Evolutionary conservation across 2,888 invertebrate genomes (phyloP).

Genomic region (Steinernema scapterisci): DNA sequence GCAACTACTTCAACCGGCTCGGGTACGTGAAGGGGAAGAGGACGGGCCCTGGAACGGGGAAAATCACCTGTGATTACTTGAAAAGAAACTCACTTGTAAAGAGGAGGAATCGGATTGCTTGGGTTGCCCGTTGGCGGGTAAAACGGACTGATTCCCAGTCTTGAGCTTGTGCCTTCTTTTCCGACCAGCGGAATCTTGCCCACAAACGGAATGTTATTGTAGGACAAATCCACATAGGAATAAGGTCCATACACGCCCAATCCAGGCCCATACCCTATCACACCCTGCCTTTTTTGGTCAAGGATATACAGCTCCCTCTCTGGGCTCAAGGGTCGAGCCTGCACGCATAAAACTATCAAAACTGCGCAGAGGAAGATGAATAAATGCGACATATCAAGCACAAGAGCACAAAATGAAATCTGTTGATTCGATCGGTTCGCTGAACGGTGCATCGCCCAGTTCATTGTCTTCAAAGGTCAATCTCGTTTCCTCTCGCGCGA

Average conservation of each 20-base stretch:
- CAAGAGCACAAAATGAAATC: constrained; percentile 6
- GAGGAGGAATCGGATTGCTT: constrained; percentile 54
- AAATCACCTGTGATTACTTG: no score
- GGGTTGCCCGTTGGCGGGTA: constrained; percentile 61
- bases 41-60: constrained; percentile 59
- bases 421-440: background rate
- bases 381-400: background rate
- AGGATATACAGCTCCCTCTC: constrained; percentile 18
- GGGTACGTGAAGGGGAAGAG: constrained; percentile 58
- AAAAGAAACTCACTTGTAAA: constrained; percentile 56
- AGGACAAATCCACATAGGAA: constrained; percentile 58
- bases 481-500: constrained; percentile 18
- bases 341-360: background rate
- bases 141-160: constrained; percentile 57
- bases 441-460: background rate
- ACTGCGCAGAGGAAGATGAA: background rate
- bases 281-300: constrained; percentile 33
- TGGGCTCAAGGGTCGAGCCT: background rate
- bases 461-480: constrained; percentile 9
- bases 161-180: constrained; percentile 58
- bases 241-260: constrained; percentile 60
- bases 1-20: constrained; percentile 62
- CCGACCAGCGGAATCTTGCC: constrained; percentile 48
- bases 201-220: constrained; percentile 60
- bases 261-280: constrained; percentile 61